Evolutionary conservation across 1,140 invertebrate genomes (phyloP).

Genomic region (Drosophila lini): DNA sequence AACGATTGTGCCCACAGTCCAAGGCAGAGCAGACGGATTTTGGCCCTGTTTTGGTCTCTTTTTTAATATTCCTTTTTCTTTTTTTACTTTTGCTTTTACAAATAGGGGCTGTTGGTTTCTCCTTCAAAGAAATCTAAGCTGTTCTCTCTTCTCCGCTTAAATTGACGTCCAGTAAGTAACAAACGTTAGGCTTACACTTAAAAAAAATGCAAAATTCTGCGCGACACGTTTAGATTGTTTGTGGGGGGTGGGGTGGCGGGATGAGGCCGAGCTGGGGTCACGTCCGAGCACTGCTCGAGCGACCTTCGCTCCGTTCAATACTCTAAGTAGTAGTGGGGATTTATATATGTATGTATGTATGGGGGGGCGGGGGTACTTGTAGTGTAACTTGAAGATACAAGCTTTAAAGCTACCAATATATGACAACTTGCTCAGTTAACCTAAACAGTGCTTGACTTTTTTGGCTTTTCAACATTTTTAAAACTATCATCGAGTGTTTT

Average conservation of each 20-base stretch:
- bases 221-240: slow-evolving; percentile 60
- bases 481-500: slow-evolving; percentile 64
- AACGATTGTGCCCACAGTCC: slow-evolving; percentile 44
- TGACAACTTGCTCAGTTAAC: slow-evolving; percentile 78
- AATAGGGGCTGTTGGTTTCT: slow-evolving; percentile 17
- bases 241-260: slow-evolving; percentile 16
- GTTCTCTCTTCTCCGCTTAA: slow-evolving; percentile 41
- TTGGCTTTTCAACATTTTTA: slow-evolving; percentile 73
- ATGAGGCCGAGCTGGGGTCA: slow-evolving; percentile 15
- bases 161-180: slow-evolving; percentile 72
- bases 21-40: slow-evolving; percentile 16
- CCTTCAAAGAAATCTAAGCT: slow-evolving; percentile 49
- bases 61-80: slow-evolving; percentile 33
- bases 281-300: slow-evolving; percentile 65
- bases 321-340: slow-evolving; percentile 67
- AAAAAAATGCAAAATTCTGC: slow-evolving; percentile 82
- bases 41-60: slow-evolving; percentile 54
- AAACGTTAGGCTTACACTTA: slow-evolving; percentile 67
- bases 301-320: slow-evolving; percentile 62
- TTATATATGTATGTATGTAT: slow-evolving; percentile 24
- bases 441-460: slow-evolving; percentile 81
- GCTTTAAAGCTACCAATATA: slow-evolving; percentile 81
- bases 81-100: slow-evolving; percentile 25
- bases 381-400: slow-evolving; percentile 79
- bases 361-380: slow-evolving; percentile 38